Conservation (phyloP, 2,888 invertebrate genomes). For the Scrobipalpa costella region DNA sequence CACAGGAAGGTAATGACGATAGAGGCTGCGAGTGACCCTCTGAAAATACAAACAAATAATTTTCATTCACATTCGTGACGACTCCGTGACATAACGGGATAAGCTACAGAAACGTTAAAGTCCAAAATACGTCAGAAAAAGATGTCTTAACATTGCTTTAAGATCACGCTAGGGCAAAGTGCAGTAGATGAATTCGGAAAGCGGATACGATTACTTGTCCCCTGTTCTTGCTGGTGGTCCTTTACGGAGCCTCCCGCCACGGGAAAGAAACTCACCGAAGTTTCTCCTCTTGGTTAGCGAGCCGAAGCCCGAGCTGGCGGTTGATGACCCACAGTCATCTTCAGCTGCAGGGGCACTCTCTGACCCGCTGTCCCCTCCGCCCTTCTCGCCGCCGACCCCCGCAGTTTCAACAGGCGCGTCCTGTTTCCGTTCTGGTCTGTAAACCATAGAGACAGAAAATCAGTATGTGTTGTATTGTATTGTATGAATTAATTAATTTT, state of each 20-base stretch:
- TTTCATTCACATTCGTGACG: background rate
- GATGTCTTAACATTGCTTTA: too few relatives aligned
- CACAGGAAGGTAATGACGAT: conserved; percentile 63
- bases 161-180: too few relatives aligned
- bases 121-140: too few relatives aligned
- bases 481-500: too few relatives aligned
- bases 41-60: conserved; percentile 36
- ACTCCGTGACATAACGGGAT: too few relatives aligned
- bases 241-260: too few relatives aligned
- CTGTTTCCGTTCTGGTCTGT: conserved; percentile 71
- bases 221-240: too few relatives aligned
- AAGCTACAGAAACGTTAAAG: too few relatives aligned
- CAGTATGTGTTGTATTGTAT: too few relatives aligned
- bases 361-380: conserved; percentile 69
- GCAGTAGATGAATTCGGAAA: too few relatives aligned
- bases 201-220: too few relatives aligned
- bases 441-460: conserved; percentile 23
- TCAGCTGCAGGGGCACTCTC: conserved; percentile 71
- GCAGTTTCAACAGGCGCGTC: conserved; percentile 57
- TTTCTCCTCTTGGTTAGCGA: conserved; percentile 90
- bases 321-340: conserved; percentile 85
- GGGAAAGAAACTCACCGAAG: conserved; percentile 60
- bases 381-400: conserved; percentile 34
- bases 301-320: conserved; percentile 92
- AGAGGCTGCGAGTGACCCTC: conserved; percentile 59